Evolutionary conservation across 1,140 invertebrate genomes (phyloP), one percentile per base, ranked within the genome.

Genomic region (Pinna nobilis): DNA sequence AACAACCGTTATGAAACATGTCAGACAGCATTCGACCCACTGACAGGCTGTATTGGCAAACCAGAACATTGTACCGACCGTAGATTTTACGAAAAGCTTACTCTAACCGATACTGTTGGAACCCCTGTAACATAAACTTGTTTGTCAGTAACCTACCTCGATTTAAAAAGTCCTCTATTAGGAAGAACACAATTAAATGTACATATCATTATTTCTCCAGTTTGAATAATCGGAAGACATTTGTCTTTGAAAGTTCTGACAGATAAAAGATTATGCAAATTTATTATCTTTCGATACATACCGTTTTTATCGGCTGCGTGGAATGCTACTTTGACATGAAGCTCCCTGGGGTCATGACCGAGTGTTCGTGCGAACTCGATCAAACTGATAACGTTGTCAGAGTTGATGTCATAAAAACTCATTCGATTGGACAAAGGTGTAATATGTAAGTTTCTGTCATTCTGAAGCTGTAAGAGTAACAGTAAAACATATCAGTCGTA

Each of bases 361-460:
- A 75, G 28, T 11, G 60, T 60, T 39, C 73, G 33, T 15, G 73
- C 59, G 41, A 75, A 75, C 41, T 75, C 73, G 28, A 41, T 53
- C 11, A 75, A 28, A 41, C 47, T 59, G 18, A 75, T 68, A 4
- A 51, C 60, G 4, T 50, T 55, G 41, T 75, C 73, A 13, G 41
- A 41, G 32, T 75, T 61, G 33, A 75, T 69, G 18, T 75, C 73
- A 28, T 69, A 75, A 50, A 70, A 75, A n/a, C 57, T 64, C n/a
- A 75, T 35, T 30, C 53, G 65, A 39, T 55, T 64, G 7, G 73
- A 67, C 28, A 75, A 33, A 4, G 73, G 73, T 20, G 73, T 75
- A 1, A 75, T 66, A n/a, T 75, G 73, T 37, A 75, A 32, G 37
- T 63, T 63, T 28, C 23, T 35, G 25, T 63, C 59, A 30, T 23